Conservation (phyloP, 2,888 invertebrate species). For the Clostera curtula region DNA sequence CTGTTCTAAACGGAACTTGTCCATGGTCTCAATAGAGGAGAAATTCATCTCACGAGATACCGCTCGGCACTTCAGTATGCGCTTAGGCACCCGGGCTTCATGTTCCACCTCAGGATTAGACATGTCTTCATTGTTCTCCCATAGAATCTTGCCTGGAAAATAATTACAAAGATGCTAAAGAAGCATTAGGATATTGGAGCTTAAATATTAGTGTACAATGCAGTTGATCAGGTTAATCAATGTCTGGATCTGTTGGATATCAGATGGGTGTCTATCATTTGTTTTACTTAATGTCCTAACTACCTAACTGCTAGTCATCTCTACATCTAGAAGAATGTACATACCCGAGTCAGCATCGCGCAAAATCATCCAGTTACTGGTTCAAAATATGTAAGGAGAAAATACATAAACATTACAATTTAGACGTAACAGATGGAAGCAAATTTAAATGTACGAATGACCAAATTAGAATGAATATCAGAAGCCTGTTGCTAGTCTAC, state of each 20-base stretch:
- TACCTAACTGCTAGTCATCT: background rate
- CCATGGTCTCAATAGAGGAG: slow-evolving; percentile 93
- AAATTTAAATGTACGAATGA: too few relatives aligned
- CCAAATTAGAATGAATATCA: too few relatives aligned
- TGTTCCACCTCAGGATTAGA: slow-evolving; percentile 92
- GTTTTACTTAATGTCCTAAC: background rate
- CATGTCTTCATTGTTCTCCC: slow-evolving; percentile 98
- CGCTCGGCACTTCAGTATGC: slow-evolving; percentile 94
- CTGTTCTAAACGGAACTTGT: slow-evolving; percentile 95
- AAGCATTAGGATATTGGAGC: background rate
- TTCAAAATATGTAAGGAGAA: slow-evolving; percentile 4
- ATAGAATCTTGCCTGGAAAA: slow-evolving; percentile 88
- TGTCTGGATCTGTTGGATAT: too few relatives aligned
- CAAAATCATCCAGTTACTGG: slow-evolving; percentile 97
- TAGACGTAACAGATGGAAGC: too few relatives aligned
- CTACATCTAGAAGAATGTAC: slow-evolving; percentile 1
- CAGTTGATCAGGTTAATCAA: too few relatives aligned
- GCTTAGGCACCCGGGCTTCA: slow-evolving; percentile 97
- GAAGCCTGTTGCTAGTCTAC: too few relatives aligned
- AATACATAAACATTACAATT: too few relatives aligned
- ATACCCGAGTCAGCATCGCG: slow-evolving; percentile 90
- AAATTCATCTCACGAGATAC: slow-evolving; percentile 94
- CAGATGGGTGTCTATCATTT: too few relatives aligned
- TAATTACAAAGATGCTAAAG: background rate
- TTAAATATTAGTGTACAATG: too few relatives aligned